Evolutionary conservation across 1,140 invertebrate genomes (phyloP).

Genomic region (fruit fly (Drosophila melanogaster)): DNA sequence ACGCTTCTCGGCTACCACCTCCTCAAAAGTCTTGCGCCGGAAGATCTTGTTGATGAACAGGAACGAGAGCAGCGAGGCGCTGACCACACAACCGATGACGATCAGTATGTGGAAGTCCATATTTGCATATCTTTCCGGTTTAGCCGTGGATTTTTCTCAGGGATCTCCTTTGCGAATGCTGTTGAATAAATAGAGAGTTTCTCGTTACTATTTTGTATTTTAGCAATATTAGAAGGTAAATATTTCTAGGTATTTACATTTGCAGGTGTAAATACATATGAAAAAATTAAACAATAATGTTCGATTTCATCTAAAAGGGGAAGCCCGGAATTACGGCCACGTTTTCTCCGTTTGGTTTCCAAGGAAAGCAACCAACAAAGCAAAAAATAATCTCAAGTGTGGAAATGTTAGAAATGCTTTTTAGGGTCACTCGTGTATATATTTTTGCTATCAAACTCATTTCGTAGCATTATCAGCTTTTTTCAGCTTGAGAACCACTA

Average conservation of each 20-base stretch:
- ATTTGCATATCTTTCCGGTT: slow-evolving; percentile 78
- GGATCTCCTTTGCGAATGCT: slow-evolving; percentile 37
- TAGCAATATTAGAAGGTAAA: too few relatives aligned
- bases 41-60: slow-evolving; percentile 83
- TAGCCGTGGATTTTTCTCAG: slow-evolving; percentile 20
- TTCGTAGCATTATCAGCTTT: slow-evolving; percentile 27
- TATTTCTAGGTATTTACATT: too few relatives aligned
- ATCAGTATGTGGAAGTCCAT: slow-evolving; percentile 84
- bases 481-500: slow-evolving; percentile 2
- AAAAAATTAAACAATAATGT: not conserved
- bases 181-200: slow-evolving; percentile 2
- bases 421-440: not conserved
- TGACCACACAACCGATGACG: slow-evolving; percentile 81
- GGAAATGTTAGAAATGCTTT: slow-evolving; percentile 3
- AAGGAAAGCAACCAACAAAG: not conserved
- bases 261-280: too few relatives aligned
- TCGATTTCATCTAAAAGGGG: not conserved
- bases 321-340: not conserved
- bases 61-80: slow-evolving; percentile 78
- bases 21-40: slow-evolving; percentile 82
- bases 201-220: not conserved
- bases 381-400: slow-evolving; percentile 14
- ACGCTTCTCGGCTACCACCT: slow-evolving; percentile 79
- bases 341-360: not conserved
- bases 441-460: slow-evolving; percentile 9